Evolutionary conservation across 2,888 invertebrate species (phyloP).

Genomic region (Laspeyria flexula): DNA sequence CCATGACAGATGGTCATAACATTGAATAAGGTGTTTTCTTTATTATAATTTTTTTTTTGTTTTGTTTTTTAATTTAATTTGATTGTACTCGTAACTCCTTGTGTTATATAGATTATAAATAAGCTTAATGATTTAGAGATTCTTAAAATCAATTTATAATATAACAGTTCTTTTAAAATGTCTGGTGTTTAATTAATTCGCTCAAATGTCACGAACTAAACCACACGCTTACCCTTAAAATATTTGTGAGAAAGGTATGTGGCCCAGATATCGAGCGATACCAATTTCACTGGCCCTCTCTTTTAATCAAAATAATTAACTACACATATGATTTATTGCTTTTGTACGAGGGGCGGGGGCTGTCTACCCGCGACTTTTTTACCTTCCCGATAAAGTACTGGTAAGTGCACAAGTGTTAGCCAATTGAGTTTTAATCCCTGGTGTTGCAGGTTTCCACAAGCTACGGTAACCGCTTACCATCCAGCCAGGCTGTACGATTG

Average conservation of each 20-base stretch:
- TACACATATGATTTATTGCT: constrained; percentile 74
- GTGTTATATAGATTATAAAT: no score
- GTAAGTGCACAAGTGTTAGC: constrained; percentile 17
- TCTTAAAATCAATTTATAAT: no score
- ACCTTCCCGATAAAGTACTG: constrained; percentile 44
- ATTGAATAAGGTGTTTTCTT: no score
- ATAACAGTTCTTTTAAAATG: no score
- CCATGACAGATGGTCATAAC: no score
- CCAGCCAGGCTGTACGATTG: no score
- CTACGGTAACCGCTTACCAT: no score
- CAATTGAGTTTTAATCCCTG: neutral
- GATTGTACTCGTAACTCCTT: no score
- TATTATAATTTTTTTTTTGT: no score
- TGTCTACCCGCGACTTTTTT: constrained; percentile 45
- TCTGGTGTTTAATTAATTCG: neutral
- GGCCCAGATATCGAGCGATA: constrained; percentile 54
- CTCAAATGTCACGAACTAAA: constrained; percentile 2
- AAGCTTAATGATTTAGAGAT: no score
- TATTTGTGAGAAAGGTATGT: constrained; percentile 45
- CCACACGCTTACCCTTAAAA: constrained; percentile 35
- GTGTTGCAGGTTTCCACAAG: no score
- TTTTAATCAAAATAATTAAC: constrained; percentile 81
- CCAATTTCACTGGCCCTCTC: constrained; percentile 57
- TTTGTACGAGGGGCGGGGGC: constrained; percentile 45
- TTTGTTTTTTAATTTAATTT: no score